Evolutionary conservation across 2,797 vertebrate genomes (phyloP).

Genomic region (Melopsittacus undulatus): DNA sequence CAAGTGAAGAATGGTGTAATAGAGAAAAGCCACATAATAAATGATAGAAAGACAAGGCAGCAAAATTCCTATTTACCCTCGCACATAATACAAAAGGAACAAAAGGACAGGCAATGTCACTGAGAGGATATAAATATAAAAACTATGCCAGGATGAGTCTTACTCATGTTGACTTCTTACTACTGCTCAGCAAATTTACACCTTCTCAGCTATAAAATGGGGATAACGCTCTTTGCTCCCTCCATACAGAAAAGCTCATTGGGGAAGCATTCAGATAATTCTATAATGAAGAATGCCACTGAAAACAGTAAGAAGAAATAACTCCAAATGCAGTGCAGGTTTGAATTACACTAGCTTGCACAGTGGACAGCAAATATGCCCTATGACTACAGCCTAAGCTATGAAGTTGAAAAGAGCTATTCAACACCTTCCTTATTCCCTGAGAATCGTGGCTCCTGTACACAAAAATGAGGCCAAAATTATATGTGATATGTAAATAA

Average conservation of each 20-base stretch:
- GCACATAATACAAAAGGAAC: neutral
- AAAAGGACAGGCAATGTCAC: neutral
- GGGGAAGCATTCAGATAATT: neutral
- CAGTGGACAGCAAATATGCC: constrained; percentile 1
- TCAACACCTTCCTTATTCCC: neutral
- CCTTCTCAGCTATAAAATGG: neutral
- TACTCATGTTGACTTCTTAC: neutral
- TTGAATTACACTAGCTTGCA: neutral
- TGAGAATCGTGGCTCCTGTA: neutral
- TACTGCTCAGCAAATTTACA: neutral
- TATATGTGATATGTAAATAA: neutral
- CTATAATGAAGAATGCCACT: neutral
- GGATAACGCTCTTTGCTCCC: neutral
- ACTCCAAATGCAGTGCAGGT: neutral
- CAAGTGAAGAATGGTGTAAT: neutral
- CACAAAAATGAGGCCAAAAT: neutral
- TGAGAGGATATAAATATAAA: neutral
- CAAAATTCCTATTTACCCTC: neutral
- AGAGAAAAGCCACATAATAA: neutral
- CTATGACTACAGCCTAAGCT: neutral
- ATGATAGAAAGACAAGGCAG: neutral
- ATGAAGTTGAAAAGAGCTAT: constrained; percentile 9
- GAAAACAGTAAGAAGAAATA: constrained; percentile 25
- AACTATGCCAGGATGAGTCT: neutral
- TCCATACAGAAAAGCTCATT: neutral